Evolutionary conservation across 2,888 invertebrate species (phyloP).

Genomic region (Papilio gigon): DNA sequence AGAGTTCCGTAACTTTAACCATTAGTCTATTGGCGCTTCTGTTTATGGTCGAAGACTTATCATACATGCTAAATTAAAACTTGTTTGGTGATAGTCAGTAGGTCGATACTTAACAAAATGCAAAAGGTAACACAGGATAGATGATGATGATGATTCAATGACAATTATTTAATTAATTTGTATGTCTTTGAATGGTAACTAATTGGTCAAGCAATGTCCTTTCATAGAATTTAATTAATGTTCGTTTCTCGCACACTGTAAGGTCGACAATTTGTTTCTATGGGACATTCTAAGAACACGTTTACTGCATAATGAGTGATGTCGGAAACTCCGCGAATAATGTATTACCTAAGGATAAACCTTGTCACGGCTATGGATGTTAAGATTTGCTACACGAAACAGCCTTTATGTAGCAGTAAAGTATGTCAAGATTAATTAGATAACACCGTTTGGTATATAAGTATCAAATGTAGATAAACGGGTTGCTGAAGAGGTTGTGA

Average conservation of each 20-base stretch:
- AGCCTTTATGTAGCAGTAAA: slow-evolving; percentile 8
- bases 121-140: too few relatives aligned
- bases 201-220: slow-evolving; percentile 6
- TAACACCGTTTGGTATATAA: not conserved
- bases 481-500: not conserved
- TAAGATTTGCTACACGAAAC: slow-evolving; percentile 29
- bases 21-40: too few relatives aligned
- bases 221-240: slow-evolving; percentile 6
- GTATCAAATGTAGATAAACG: not conserved
- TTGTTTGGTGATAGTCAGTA: too few relatives aligned
- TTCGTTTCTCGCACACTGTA: slow-evolving; percentile 4
- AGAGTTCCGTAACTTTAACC: too few relatives aligned
- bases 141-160: too few relatives aligned
- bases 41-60: too few relatives aligned
- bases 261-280: slow-evolving; percentile 24
- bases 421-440: slow-evolving; percentile 22
- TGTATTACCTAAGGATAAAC: slow-evolving; percentile 21
- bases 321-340: slow-evolving; percentile 12
- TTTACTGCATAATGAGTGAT: slow-evolving; percentile 21
- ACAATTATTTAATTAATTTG: not conserved
- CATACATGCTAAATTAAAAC: too few relatives aligned
- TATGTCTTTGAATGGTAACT: not conserved
- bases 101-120: too few relatives aligned
- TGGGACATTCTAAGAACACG: slow-evolving; percentile 19
- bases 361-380: slow-evolving; percentile 22